Conservation (phyloP, 1,140 invertebrate genomes). For the Stegodyphus dumicola region DNA sequence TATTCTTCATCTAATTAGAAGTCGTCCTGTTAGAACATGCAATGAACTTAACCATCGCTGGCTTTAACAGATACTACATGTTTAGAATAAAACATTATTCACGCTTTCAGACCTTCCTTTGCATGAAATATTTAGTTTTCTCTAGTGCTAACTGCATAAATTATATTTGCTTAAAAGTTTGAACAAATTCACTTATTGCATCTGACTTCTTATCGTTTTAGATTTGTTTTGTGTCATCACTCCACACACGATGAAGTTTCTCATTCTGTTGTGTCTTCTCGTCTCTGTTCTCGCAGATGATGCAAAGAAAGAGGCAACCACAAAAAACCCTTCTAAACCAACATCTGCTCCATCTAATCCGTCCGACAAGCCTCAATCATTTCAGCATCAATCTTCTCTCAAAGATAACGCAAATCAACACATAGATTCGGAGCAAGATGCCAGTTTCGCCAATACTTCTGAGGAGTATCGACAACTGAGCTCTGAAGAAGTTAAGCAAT, state of each 20-base stretch:
- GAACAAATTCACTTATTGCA: no score
- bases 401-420: conserved; percentile 17
- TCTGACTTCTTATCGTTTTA: no score
- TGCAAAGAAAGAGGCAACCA: not conserved
- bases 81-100: no score
- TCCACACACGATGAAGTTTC: conserved; percentile 14
- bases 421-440: not conserved
- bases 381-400: conserved; percentile 31
- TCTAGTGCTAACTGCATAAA: no score
- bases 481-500: conserved; percentile 44
- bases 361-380: conserved; percentile 28
- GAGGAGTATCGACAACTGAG: conserved; percentile 50
- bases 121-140: no score
- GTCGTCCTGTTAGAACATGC: no score
- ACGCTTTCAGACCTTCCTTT: no score
- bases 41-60: no score
- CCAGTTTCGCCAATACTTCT: not conserved
- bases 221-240: no score
- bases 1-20: no score
- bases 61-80: no score
- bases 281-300: conserved; percentile 13
- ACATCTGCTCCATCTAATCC: not conserved
- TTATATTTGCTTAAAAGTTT: no score
- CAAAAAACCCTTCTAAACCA: not conserved
- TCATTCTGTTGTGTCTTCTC: conserved; percentile 13